These are phyloP conservation scores for Pimpla rufipes DNA, from an alignment of 2,888 invertebrate genomes.

Conservation along the genomic window DNA sequence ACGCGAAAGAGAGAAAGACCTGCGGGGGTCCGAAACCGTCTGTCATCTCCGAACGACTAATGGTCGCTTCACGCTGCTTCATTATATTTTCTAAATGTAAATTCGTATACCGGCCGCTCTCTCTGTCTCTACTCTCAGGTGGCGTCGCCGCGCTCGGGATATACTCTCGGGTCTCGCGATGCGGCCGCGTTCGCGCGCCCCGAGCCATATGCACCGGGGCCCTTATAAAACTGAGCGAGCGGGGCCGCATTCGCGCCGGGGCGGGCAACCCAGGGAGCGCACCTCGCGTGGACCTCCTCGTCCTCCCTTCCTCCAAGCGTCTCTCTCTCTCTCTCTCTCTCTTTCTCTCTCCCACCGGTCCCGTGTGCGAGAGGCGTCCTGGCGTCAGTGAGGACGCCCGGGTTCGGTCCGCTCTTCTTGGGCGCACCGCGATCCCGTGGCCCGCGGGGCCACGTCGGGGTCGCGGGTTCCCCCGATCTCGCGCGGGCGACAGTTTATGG, in stretches of 20 bases:
- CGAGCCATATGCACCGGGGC: slow-evolving; percentile 73
- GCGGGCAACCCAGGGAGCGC: slow-evolving; percentile 32
- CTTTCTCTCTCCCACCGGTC: not conserved
- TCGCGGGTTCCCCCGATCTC: slow-evolving; percentile 74
- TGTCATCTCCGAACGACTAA: slow-evolving; percentile 85
- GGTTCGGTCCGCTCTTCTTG: slow-evolving; percentile 46
- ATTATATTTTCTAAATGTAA: slow-evolving; percentile 86
- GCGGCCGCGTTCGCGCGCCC: slow-evolving; percentile 69
- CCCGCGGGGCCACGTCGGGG: slow-evolving; percentile 63
- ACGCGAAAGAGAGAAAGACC: slow-evolving; percentile 78
- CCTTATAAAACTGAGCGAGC: slow-evolving; percentile 80
- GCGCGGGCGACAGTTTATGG: slow-evolving; percentile 85
- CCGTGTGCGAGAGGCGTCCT: slow-evolving; percentile 15
- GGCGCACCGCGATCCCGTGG: slow-evolving; percentile 23
- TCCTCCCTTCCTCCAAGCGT: slow-evolving; percentile 6
- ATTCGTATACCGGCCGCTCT: slow-evolving; percentile 82
- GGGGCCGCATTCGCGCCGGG: slow-evolving; percentile 55
- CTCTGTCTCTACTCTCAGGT: slow-evolving; percentile 56
- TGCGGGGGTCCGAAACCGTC: slow-evolving; percentile 85
- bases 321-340: slow-evolving; percentile 25
- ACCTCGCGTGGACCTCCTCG: slow-evolving; percentile 51
- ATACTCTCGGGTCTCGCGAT: slow-evolving; percentile 36
- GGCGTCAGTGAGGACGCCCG: slow-evolving; percentile 41
- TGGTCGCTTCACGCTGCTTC: slow-evolving; percentile 85
- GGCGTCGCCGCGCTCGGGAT: slow-evolving; percentile 61